Evolutionary conservation across 2,888 invertebrate genomes (phyloP).

Genomic region (Listrodromus nycthemerus): DNA sequence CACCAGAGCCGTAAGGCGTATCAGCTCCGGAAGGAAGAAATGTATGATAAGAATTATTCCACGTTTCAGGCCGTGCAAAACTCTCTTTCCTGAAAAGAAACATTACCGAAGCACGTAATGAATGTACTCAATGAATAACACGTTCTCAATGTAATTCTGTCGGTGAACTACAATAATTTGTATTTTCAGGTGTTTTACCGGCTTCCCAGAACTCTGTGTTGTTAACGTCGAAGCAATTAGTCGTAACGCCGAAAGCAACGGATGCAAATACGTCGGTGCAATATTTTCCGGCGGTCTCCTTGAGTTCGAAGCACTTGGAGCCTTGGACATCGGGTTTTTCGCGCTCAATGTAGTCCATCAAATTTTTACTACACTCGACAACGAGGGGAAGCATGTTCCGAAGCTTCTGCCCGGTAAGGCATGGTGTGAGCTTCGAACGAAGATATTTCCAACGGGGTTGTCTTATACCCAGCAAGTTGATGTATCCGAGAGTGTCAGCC

Average conservation of each 20-base stretch:
- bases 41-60: constrained; percentile 72
- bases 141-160: not conserved
- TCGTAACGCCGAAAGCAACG: constrained; percentile 75
- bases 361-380: constrained; percentile 69
- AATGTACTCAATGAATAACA: not conserved
- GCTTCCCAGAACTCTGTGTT: constrained; percentile 74
- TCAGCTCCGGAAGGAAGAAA: constrained; percentile 75
- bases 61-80: constrained; percentile 72
- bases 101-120: not conserved
- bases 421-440: constrained; percentile 79
- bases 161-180: not conserved
- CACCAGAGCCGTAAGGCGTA: constrained; percentile 68
- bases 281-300: constrained; percentile 72
- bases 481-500: constrained; percentile 80
- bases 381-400: constrained; percentile 76
- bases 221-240: constrained; percentile 74
- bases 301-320: constrained; percentile 72
- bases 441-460: constrained; percentile 85
- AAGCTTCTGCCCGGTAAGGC: constrained; percentile 77
- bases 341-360: constrained; percentile 73
- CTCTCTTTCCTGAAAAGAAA: constrained; percentile 69
- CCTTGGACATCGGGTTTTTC: constrained; percentile 59
- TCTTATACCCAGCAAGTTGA: constrained; percentile 82
- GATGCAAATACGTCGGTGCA: constrained; percentile 75
- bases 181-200: constrained; percentile 67